Conservation (phyloP, 2,888 invertebrate genomes). For the Adelphocoris suturalis region DNA sequence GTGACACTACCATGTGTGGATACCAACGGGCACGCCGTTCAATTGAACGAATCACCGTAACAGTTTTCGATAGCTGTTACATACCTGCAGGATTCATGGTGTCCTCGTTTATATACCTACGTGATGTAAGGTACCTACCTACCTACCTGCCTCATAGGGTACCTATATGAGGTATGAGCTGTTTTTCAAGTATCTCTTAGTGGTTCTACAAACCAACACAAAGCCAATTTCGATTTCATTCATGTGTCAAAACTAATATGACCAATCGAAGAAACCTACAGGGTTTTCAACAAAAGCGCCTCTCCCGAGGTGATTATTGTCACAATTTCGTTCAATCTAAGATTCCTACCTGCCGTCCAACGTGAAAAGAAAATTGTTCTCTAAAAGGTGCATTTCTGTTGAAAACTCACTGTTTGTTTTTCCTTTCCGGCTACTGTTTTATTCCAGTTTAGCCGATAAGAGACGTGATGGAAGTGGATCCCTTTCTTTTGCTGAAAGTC, state of each 20-base stretch:
- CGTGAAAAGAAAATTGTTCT: constrained; percentile 4
- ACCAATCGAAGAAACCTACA: not conserved
- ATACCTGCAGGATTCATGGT: too few species aligned
- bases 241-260: not conserved
- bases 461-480: constrained; percentile 69
- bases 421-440: not conserved
- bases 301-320: not conserved
- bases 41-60: too few species aligned
- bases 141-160: too few species aligned
- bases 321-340: not conserved
- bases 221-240: too few species aligned
- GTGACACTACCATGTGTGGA: too few species aligned
- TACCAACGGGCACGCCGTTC: too few species aligned
- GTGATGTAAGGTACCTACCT: too few species aligned
- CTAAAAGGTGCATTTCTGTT: constrained; percentile 32
- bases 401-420: constrained; percentile 52
- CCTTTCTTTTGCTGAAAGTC: constrained; percentile 68
- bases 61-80: too few species aligned
- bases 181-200: too few species aligned
- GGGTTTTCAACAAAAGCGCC: not conserved
- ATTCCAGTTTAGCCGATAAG: constrained; percentile 60
- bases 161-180: too few species aligned
- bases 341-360: constrained; percentile 11
- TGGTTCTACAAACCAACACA: too few species aligned
- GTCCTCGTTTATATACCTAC: too few species aligned